Evolutionary conservation across 2,797 vertebrate genomes (phyloP).

Genomic region (Peromyscus nudipes): DNA sequence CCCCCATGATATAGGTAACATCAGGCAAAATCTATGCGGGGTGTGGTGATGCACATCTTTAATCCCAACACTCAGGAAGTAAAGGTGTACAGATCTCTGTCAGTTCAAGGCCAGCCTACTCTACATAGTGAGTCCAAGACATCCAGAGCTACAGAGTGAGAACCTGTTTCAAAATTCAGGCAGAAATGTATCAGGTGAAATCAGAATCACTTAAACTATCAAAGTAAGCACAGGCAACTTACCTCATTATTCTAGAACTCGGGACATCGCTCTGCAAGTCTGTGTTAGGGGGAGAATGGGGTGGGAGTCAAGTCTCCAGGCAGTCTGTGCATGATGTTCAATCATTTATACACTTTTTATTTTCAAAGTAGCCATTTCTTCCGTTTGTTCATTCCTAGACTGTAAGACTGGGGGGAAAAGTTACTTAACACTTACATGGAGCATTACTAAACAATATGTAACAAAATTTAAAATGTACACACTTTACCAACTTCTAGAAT

Average conservation of each 20-base stretch:
- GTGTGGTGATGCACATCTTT: too few relatives aligned
- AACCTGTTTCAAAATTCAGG: neutral
- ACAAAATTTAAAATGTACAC: neutral
- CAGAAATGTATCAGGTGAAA: neutral
- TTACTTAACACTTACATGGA: neutral
- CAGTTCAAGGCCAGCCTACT: neutral
- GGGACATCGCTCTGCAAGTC: fast-evolving
- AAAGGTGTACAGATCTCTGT: neutral
- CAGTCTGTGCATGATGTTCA: neutral
- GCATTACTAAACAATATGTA: neutral
- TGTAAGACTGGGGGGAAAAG: neutral
- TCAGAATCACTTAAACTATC: neutral
- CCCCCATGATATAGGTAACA: too few relatives aligned
- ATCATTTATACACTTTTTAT: neutral
- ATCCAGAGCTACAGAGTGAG: neutral
- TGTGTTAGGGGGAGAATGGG: neutral
- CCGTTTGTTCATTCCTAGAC: neutral
- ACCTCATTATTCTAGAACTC: neutral
- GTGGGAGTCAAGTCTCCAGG: neutral
- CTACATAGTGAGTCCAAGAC: neutral
- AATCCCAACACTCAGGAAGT: neutral
- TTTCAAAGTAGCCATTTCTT: neutral
- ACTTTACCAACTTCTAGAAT: neutral
- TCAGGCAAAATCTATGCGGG: neutral
- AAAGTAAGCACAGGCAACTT: neutral